Base-by-base conservation (phyloP, 2,797 vertebrate genomes). In the Dryobates pubescens region DNA sequence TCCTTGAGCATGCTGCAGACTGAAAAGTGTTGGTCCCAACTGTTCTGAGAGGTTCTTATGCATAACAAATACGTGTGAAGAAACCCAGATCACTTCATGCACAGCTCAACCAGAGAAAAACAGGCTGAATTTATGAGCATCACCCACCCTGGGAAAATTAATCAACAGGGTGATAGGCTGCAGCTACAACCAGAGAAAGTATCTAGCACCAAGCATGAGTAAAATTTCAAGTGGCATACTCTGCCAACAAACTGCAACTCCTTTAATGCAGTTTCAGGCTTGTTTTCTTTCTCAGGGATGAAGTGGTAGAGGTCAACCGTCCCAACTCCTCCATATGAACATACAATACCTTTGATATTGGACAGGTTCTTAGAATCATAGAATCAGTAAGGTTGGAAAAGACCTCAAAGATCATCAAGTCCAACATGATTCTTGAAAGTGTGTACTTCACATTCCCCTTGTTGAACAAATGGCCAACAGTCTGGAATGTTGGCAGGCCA, bases 21-120 rank as follows among this genome's bases (percentile, higher is more conserved):
- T 84, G 84, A 79, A 93, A 82, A 88, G 15, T 23, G 10, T 87
- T 61, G 43, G 70, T 79, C 79, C 70, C 78, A 95, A 86, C 67
- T 92, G 64, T 86, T 90, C 86, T 63, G 79, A 89, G 92, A 92
- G 89, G 89, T 81, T 41, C 67, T 81, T 87, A 93, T 73, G 67
- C 93, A 95, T 90, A 94, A 94, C 92, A 94, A 96, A 83, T 67
- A 82, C 0, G 0, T 61, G 77, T 93, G 92, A 94, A 94, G 86
- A 93, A 93, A 89, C 30, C 49, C 89, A 89, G 87, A 94, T 79
- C 61, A 75, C 70, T 87, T 93, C 68, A 92, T 45, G 49, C 79
- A 83, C 84, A 87, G 76, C 62, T 95, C 84, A 92, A 88, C 53
- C 38, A 43, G 85, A 86, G 76, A 76, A 93, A 92, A 90, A 43